A percentile compares a stretch with the other conserved stretches of the same genome.
These are phyloP conservation scores for Rhabdomys dilectus DNA, from an alignment of 2,113 vertebrate species.

Conservation along the genomic window DNA sequence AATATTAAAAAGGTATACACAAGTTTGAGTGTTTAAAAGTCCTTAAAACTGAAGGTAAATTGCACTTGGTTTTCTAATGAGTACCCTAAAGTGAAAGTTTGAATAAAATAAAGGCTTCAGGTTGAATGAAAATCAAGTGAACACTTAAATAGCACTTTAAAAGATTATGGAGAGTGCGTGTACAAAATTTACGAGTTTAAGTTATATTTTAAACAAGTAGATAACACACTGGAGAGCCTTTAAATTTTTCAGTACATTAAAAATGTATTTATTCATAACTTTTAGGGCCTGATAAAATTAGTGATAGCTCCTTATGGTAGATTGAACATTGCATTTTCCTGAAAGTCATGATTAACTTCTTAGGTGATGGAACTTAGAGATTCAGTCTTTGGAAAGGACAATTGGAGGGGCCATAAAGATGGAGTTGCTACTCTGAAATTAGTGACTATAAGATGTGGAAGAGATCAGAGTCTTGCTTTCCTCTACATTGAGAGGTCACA, in stretches of 20 bases:
- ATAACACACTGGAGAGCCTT: slow-evolving; percentile 42
- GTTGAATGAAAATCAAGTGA: slow-evolving; percentile 72
- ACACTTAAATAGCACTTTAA: slow-evolving; percentile 58
- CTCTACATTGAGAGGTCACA: background rate
- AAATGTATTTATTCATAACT: slow-evolving; percentile 52
- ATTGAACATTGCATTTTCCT: background rate
- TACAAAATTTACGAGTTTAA: background rate
- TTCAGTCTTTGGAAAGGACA: background rate
- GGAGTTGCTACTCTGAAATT: background rate
- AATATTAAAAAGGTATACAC: slow-evolving; percentile 42
- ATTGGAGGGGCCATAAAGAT: background rate
- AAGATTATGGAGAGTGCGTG: slow-evolving; percentile 46
- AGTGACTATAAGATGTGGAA: background rate
- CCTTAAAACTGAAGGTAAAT: slow-evolving; percentile 51
- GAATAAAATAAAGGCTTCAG: slow-evolving; percentile 48
- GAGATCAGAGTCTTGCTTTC: background rate
- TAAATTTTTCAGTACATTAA: slow-evolving; percentile 39
- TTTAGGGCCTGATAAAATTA: slow-evolving; percentile 37
- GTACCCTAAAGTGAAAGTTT: slow-evolving; percentile 40
- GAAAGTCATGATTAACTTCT: background rate
- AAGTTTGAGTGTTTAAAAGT: slow-evolving; percentile 63
- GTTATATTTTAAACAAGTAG: slow-evolving; percentile 64
- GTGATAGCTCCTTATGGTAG: background rate
- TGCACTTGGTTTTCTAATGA: slow-evolving; percentile 57
- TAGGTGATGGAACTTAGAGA: background rate